Percentiles rank a stretch among this genome's conserved stretches.
phyloP scores from a whole-genome alignment of 2,113 vertebrate genomes.

The Bungarus multicinctus region DNA sequence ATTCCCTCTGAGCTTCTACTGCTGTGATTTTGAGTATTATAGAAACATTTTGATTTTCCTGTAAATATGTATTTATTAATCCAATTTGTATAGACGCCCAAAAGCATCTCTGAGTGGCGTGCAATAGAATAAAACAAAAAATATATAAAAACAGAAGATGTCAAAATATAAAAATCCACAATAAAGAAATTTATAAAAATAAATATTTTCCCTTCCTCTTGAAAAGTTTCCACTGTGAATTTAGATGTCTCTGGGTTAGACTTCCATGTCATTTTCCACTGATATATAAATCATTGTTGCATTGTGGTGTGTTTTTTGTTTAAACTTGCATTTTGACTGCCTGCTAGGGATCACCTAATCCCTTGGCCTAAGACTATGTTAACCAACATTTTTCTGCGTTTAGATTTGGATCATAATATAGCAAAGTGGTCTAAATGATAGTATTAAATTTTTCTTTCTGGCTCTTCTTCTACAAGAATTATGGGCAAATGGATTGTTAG shows the following conservation, averaged over 20 bases:
- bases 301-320: neutral
- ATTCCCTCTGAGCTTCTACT: neutral
- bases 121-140: neutral
- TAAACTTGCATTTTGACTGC: neutral
- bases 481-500: neutral
- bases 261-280: neutral
- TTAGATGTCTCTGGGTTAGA: neutral
- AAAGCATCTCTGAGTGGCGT: neutral
- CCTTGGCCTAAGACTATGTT: neutral
- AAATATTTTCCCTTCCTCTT: neutral
- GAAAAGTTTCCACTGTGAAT: neutral
- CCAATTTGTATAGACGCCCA: neutral
- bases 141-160: neutral
- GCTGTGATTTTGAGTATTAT: neutral
- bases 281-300: neutral
- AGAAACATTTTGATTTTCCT: neutral
- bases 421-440: neutral
- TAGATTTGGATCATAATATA: neutral
- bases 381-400: neutral
- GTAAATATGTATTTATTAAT: neutral
- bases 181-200: neutral
- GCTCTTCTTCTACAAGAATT: neutral
- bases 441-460: neutral
- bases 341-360: neutral
- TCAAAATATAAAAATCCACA: neutral